A percentile compares a stretch with the other conserved stretches of the same genome.
Evolutionary conservation across 2,113 vertebrate species (phyloP).

Genomic region (Brienomyrus longianalis): DNA sequence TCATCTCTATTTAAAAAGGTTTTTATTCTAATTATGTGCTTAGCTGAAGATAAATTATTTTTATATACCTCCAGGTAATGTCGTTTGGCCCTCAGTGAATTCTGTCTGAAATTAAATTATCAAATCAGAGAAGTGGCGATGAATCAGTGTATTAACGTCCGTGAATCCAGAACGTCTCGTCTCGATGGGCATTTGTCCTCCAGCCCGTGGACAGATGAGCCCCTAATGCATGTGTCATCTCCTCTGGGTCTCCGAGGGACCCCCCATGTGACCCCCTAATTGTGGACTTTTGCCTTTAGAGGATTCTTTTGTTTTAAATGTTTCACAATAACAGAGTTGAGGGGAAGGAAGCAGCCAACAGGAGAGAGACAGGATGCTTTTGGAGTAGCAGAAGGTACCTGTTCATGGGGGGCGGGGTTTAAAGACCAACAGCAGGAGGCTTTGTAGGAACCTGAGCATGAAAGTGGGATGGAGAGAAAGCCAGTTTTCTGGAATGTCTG

Average conservation of each 20-base stretch:
- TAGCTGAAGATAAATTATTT: constrained; percentile 15
- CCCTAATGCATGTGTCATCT: not conserved
- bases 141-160: not conserved
- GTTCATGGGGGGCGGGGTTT: not conserved
- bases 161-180: not conserved
- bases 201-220: not conserved
- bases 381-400: not conserved
- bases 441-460: not conserved
- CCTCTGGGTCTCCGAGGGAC: not conserved
- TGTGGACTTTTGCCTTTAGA: not conserved
- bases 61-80: not conserved
- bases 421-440: not conserved
- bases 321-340: not conserved
- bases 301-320: not conserved
- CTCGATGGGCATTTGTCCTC: not conserved
- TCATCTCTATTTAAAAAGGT: not conserved
- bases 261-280: not conserved
- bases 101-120: not conserved
- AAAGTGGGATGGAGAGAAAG: not conserved
- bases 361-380: not conserved
- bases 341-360: not conserved
- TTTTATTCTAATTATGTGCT: constrained; percentile 6
- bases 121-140: not conserved
- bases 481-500: not conserved
- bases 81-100: not conserved